phyloP scores from a whole-genome alignment of 2,888 invertebrate species.

The Microchrysa polita region DNA sequence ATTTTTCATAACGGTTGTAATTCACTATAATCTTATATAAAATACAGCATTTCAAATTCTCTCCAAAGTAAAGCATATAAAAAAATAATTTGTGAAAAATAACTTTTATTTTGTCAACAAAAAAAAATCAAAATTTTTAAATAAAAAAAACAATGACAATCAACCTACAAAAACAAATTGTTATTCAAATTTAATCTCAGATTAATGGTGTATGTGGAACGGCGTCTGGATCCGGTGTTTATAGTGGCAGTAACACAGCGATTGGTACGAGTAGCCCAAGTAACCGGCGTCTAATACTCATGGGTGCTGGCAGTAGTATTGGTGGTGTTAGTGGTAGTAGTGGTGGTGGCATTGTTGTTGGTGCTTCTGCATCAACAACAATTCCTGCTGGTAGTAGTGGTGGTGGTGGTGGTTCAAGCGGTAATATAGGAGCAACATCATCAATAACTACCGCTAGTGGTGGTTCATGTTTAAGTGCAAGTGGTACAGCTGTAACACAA shows the following conservation, averaged over 20 bases:
- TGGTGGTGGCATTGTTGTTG: constrained; percentile 53
- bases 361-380: constrained; percentile 49
- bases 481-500: constrained; percentile 53
- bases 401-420: constrained; percentile 51
- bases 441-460: constrained; percentile 46
- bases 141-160: constrained; percentile 23
- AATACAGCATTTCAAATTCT: not conserved
- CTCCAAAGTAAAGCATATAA: not conserved
- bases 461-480: constrained; percentile 47
- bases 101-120: constrained; percentile 12
- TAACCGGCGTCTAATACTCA: constrained; percentile 54
- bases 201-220: constrained; percentile 53
- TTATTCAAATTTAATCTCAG: constrained; percentile 53
- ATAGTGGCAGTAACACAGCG: constrained; percentile 56
- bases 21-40: no score
- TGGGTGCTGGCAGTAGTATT: constrained; percentile 54
- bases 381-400: constrained; percentile 53
- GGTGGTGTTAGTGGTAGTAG: constrained; percentile 54
- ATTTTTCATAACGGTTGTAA: no score
- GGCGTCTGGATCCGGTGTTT: constrained; percentile 53
- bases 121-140: constrained; percentile 25
- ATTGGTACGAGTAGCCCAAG: constrained; percentile 55
- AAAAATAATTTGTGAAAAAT: not conserved
- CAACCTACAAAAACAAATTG: constrained; percentile 44
- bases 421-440: constrained; percentile 50